Evolutionary conservation across 2,113 vertebrate genomes (phyloP).

Genomic region (Vulpes vulpes): DNA sequence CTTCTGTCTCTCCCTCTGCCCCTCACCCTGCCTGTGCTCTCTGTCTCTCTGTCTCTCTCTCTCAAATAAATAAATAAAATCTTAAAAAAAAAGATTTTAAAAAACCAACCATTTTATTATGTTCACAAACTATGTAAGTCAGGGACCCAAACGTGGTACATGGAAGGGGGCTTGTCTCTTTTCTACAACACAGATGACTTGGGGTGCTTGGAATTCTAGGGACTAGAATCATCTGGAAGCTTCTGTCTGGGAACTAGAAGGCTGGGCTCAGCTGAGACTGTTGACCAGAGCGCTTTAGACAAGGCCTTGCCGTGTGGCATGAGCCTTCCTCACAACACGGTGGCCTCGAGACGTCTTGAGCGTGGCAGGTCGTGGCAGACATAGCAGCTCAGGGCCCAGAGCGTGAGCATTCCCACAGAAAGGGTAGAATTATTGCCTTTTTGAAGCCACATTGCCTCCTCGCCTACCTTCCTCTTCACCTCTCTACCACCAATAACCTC

Average conservation of each 20-base stretch:
- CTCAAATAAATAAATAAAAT: too few species aligned
- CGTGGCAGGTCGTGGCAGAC: not conserved
- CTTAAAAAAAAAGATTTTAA: too few species aligned
- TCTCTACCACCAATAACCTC: not conserved
- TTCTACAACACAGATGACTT: not conserved
- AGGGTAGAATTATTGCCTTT: not conserved
- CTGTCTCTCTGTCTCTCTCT: too few species aligned
- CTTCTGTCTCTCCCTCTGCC: too few species aligned
- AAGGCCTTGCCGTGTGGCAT: not conserved
- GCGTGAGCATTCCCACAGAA: not conserved
- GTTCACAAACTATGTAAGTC: not conserved
- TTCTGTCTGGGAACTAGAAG: not conserved
- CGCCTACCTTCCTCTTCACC: not conserved
- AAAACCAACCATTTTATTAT: not conserved
- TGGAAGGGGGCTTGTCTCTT: not conserved
- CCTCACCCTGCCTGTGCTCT: too few species aligned
- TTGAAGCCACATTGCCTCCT: fast-evolving
- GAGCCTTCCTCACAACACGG: not conserved
- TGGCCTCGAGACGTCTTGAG: not conserved
- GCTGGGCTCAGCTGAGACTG: not conserved
- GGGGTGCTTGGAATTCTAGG: not conserved
- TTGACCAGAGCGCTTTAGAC: too few species aligned
- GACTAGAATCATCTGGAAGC: not conserved
- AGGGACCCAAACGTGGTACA: not conserved
- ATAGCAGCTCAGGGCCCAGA: not conserved